phyloP scores from a whole-genome alignment of 2,888 invertebrate species.

The Cryptosula pallasiana region DNA sequence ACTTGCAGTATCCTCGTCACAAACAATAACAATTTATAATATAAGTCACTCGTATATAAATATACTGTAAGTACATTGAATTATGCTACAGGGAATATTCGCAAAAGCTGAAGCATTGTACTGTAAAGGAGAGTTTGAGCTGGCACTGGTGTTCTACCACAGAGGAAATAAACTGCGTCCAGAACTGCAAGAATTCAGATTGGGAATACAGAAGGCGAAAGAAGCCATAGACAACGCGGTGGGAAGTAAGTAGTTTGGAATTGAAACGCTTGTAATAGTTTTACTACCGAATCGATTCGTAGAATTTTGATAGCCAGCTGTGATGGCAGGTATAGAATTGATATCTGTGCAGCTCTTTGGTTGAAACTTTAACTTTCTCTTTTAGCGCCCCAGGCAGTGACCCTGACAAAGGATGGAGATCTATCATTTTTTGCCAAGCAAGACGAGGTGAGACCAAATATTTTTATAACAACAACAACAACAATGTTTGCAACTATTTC shows the following conservation, averaged over 20 bases:
- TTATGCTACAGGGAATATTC: conserved; percentile 62
- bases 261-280: too few species aligned
- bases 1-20: not conserved
- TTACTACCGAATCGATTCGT: too few species aligned
- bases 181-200: conserved; percentile 67
- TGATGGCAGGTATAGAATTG: too few species aligned
- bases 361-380: not conserved
- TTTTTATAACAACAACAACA: too few species aligned
- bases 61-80: too few species aligned
- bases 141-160: conserved; percentile 85
- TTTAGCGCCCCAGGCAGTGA: conserved; percentile 44
- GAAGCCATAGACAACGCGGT: conserved; percentile 90
- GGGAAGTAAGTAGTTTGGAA: conserved; percentile 59
- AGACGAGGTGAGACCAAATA: conserved; percentile 42
- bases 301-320: too few species aligned
- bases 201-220: conserved; percentile 85
- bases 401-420: conserved; percentile 44
- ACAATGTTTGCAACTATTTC: too few species aligned
- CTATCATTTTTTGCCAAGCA: conserved; percentile 47
- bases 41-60: too few species aligned
- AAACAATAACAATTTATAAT: not conserved
- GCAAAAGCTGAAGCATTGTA: conserved; percentile 90
- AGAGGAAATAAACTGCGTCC: conserved; percentile 77
- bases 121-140: conserved; percentile 85
- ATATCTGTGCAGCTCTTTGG: too few species aligned